Conservation (phyloP, 1,140 invertebrate genomes). For the Drosophila fuyamai region DNA sequence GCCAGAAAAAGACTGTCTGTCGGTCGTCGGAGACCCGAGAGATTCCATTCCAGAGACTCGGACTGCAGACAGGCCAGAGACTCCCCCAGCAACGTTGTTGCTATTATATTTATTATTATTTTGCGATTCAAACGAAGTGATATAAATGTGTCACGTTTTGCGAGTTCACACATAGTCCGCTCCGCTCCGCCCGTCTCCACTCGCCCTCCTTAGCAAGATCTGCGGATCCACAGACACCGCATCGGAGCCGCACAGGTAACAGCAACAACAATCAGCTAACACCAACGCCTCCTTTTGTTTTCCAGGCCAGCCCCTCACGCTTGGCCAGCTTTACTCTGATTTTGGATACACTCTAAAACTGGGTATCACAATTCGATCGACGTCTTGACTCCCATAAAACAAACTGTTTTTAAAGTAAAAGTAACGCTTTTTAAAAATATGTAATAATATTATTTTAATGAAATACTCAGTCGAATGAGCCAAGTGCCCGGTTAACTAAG, state of each 20-base stretch:
- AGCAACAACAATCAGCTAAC: slow-evolving; percentile 74
- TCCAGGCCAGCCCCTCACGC: slow-evolving; percentile 74
- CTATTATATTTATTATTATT: slow-evolving; percentile 84
- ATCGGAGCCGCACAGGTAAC: slow-evolving; percentile 60
- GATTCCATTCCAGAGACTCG: slow-evolving; percentile 55
- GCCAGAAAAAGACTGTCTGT: slow-evolving; percentile 39
- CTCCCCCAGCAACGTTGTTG: slow-evolving; percentile 58
- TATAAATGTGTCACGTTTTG: slow-evolving; percentile 83
- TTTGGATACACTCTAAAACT: slow-evolving; percentile 29
- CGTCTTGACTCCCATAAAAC: background rate
- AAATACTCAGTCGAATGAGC: too few species aligned
- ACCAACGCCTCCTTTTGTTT: slow-evolving; percentile 83
- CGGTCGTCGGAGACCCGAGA: slow-evolving; percentile 39
- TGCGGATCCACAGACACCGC: slow-evolving; percentile 33
- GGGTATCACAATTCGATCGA: background rate
- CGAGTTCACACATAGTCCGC: slow-evolving; percentile 80
- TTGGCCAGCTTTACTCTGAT: slow-evolving; percentile 74
- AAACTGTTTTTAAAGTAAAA: too few species aligned
- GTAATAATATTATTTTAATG: too few species aligned
- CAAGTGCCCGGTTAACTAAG: too few species aligned
- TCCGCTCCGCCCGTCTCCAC: slow-evolving; percentile 23
- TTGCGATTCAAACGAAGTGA: slow-evolving; percentile 83
- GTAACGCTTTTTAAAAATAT: too few species aligned
- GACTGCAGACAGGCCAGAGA: slow-evolving; percentile 38
- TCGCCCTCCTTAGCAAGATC: slow-evolving; percentile 14